Conservation (phyloP, 2,888 invertebrate species). For the Andrena dorsata region DNA sequence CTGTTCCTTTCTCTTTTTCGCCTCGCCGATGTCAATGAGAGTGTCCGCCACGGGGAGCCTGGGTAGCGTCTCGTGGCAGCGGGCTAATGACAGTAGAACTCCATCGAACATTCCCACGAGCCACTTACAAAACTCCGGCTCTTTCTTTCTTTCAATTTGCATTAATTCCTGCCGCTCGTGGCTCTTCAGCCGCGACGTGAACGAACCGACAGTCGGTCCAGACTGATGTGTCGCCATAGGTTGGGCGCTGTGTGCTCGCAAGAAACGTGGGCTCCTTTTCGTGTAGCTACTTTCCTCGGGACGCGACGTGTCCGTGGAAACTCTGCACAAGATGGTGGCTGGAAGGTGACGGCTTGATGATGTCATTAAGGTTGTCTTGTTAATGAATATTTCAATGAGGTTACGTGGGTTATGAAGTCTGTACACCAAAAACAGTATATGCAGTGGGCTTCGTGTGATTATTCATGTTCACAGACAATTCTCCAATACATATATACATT, state of each 20-base stretch:
- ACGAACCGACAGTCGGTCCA: conserved; percentile 12
- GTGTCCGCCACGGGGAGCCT: conserved; percentile 77
- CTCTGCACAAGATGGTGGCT: background rate
- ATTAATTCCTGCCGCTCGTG: conserved; percentile 19
- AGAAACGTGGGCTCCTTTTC: conserved; percentile 31
- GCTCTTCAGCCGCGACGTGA: conserved; percentile 5
- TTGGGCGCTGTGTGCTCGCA: conserved; percentile 21
- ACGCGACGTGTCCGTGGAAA: conserved; percentile 20
- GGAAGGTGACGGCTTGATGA: background rate
- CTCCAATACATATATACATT: no score
- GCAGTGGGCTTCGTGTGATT: no score
- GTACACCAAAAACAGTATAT: no score
- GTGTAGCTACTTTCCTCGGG: conserved; percentile 4
- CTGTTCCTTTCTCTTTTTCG: conserved; percentile 39
- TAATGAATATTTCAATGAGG: conserved; percentile 3
- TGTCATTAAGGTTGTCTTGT: background rate
- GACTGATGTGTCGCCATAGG: conserved; percentile 9
- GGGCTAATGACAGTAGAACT: conserved; percentile 45
- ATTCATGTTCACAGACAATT: no score
- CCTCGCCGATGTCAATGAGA: conserved; percentile 59
- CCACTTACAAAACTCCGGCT: conserved; percentile 54
- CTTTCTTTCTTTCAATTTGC: conserved; percentile 14
- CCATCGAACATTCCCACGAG: conserved; percentile 68
- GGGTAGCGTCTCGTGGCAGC: conserved; percentile 76
- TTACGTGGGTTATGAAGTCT: background rate